A percentile compares a stretch with the other conserved stretches of the same genome.
phyloP scores from a whole-genome alignment of 2,113 vertebrate species.

The Caloenas nicobarica region DNA sequence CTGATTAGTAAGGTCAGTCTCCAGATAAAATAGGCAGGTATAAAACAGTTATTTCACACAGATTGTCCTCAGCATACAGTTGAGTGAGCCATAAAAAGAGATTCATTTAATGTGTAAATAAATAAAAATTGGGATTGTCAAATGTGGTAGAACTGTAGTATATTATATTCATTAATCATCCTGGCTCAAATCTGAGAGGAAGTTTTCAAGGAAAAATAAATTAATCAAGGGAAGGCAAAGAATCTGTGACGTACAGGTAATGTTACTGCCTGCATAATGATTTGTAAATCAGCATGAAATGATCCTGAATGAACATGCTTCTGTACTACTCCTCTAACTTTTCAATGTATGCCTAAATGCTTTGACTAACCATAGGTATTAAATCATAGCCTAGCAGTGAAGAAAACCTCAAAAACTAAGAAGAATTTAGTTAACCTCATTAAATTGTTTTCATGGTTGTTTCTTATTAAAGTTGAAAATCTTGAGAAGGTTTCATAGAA shows the following conservation, averaged over 20 bases:
- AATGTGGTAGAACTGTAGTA: background rate
- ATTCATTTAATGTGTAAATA: background rate
- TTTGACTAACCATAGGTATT: background rate
- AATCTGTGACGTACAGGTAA: background rate
- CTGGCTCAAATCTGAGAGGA: background rate
- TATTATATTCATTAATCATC: background rate
- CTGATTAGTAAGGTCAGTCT: background rate
- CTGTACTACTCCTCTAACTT: background rate
- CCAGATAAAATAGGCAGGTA: background rate
- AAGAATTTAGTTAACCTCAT: background rate
- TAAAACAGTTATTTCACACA: background rate
- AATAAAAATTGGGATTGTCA: background rate
- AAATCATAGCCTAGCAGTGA: background rate
- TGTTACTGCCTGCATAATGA: background rate
- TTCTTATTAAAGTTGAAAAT: background rate
- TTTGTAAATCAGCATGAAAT: background rate
- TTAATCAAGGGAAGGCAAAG: background rate
- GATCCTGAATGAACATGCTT: background rate
- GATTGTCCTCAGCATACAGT: background rate
- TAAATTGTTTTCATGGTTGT: background rate
- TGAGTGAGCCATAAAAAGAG: background rate
- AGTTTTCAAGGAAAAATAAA: background rate
- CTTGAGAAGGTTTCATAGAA: background rate
- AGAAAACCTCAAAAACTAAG: background rate
- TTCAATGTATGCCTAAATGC: background rate